Conservation (phyloP, 2,797 vertebrate genomes). For the Okamejei kenojei region DNA sequence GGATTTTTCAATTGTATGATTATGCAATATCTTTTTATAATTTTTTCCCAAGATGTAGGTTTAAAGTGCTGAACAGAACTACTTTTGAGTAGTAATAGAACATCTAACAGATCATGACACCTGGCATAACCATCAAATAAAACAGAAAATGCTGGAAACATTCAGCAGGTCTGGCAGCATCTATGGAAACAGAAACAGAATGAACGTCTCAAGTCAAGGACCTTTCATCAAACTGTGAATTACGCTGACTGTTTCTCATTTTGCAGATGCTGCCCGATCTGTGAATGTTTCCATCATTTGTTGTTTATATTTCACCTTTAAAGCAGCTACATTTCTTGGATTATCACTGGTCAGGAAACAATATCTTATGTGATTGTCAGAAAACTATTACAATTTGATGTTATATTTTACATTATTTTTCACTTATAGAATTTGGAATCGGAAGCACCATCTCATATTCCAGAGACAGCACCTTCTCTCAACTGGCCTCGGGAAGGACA, state of each 20-base stretch:
- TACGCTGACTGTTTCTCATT: too few species aligned
- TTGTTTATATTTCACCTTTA: too few species aligned
- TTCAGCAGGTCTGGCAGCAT: too few species aligned
- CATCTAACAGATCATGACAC: not conserved
- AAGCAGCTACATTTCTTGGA: too few species aligned
- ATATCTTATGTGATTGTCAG: not conserved
- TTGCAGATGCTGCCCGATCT: too few species aligned
- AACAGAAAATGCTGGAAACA: too few species aligned
- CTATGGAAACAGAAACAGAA: too few species aligned
- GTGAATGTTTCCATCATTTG: too few species aligned
- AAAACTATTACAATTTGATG: not conserved
- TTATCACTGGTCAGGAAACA: not conserved
- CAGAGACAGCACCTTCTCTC: slow-evolving; percentile 47
- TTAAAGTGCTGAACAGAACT: not conserved
- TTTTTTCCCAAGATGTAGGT: not conserved
- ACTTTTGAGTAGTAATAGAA: not conserved
- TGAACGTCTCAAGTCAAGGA: too few species aligned
- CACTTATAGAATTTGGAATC: slow-evolving; percentile 60
- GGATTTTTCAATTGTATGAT: not conserved
- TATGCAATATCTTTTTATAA: not conserved
- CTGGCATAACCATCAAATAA: not conserved
- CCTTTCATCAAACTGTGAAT: too few species aligned
- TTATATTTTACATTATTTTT: not conserved
- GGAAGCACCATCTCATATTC: slow-evolving; percentile 54
- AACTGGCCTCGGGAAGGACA: slow-evolving; percentile 68